Conservation (phyloP, 2,888 invertebrate species). For the Eilema caniola region DNA sequence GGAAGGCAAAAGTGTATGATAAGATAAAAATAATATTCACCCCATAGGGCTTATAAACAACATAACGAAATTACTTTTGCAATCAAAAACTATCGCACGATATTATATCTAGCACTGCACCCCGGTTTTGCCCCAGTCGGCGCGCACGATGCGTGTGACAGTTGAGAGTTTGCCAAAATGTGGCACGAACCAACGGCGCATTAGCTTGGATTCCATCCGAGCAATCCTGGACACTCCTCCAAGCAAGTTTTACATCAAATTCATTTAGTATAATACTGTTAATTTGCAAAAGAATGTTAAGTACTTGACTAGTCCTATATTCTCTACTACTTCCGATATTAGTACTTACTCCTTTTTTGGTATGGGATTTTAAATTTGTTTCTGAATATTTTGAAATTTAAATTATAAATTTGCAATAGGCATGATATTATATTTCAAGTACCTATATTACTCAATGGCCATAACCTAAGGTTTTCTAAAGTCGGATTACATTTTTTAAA, state of each 20-base stretch:
- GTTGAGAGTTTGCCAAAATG: conserved; percentile 83
- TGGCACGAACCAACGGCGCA: conserved; percentile 67
- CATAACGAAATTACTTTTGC: neutral
- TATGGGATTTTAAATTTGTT: no score
- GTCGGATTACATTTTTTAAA: no score
- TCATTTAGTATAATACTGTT: conserved; percentile 26
- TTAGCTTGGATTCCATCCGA: conserved; percentile 69
- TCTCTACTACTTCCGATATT: neutral
- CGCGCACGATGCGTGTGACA: conserved; percentile 80
- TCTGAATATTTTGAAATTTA: no score
- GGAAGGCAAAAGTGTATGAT: no score
- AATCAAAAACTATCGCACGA: conserved; percentile 12
- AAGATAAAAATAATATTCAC: no score
- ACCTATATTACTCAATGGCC: no score
- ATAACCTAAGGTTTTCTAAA: no score
- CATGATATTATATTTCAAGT: no score
- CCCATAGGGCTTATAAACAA: neutral
- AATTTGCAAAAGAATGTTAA: neutral
- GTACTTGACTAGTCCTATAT: neutral
- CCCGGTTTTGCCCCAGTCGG: conserved; percentile 36
- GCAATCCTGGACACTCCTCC: conserved; percentile 23
- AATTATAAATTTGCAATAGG: no score
- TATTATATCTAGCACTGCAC: conserved; percentile 45
- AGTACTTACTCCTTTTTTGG: neutral
- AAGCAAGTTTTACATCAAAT: conserved; percentile 36